These are phyloP conservation scores for Seriola rivoliana DNA, from an alignment of 2,113 vertebrate genomes.

Conservation along the genomic window DNA sequence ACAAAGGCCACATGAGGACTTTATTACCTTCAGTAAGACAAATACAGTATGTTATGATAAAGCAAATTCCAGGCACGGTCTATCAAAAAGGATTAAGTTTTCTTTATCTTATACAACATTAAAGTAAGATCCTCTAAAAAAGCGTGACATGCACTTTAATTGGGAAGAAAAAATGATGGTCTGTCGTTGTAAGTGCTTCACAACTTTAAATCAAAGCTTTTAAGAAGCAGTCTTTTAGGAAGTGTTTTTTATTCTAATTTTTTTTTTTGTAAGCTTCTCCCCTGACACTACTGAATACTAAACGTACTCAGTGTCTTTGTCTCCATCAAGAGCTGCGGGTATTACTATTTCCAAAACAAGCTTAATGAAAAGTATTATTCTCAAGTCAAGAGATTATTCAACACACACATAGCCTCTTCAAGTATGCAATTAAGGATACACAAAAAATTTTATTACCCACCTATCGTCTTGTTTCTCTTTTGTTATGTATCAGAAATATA, in stretches of 20 bases:
- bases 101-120: slow-evolving; percentile 5
- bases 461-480: neutral
- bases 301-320: neutral
- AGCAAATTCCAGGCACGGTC: neutral
- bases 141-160: neutral
- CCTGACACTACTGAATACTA: slow-evolving; percentile 7
- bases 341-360: slow-evolving; percentile 8
- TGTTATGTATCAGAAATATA: slow-evolving; percentile 1
- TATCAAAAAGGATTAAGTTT: neutral
- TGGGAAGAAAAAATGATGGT: neutral
- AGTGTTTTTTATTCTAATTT: neutral
- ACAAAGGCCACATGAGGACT: neutral
- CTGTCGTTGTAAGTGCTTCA: slow-evolving; percentile 4
- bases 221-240: slow-evolving; percentile 5
- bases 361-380: slow-evolving; percentile 2
- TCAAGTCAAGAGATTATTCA: slow-evolving; percentile 22
- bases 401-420: slow-evolving; percentile 3
- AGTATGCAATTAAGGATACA: slow-evolving; percentile 8
- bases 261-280: slow-evolving; percentile 1
- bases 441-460: neutral
- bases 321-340: neutral
- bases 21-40: neutral
- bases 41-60: neutral
- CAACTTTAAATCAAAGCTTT: slow-evolving; percentile 37
- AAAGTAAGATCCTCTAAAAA: neutral